A percentile compares a stretch with the other conserved stretches of the same genome.
Evolutionary conservation across 1,140 invertebrate genomes (phyloP).

Genomic region (Macrobrachium nipponense): DNA sequence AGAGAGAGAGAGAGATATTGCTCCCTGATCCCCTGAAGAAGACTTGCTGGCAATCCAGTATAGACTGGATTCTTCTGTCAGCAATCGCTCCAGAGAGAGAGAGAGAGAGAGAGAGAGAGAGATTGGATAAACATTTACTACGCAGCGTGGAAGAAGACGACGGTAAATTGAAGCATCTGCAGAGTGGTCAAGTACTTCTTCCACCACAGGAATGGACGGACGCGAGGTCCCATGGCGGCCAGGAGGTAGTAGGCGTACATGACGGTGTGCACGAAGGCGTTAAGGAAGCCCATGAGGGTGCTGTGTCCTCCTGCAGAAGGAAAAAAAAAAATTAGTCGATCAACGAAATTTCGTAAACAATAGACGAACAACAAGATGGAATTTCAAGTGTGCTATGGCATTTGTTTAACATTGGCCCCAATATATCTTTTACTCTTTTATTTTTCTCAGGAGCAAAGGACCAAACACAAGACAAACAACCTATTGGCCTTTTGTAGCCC

Average conservation of each 20-base stretch:
- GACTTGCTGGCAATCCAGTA: no score
- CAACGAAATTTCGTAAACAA: background rate
- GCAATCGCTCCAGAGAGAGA: no score
- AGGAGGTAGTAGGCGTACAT: slow-evolving; percentile 75
- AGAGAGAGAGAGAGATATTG: no score
- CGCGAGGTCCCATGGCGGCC: slow-evolving; percentile 71
- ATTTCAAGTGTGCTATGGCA: no score
- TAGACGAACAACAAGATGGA: background rate
- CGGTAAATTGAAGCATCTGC: slow-evolving; percentile 70
- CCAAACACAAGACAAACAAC: no score
- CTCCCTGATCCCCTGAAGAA: no score
- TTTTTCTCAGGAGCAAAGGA: no score
- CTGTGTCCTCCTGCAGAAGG: slow-evolving; percentile 64
- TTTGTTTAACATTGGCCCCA: no score
- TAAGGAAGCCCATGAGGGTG: slow-evolving; percentile 70
- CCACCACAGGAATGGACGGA: slow-evolving; percentile 74
- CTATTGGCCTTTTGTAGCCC: no score
- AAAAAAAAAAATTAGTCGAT: no score
- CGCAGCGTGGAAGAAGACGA: slow-evolving; percentile 58
- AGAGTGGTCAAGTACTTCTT: slow-evolving; percentile 74
- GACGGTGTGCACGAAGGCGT: slow-evolving; percentile 74
- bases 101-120: background rate
- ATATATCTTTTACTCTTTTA: no score
- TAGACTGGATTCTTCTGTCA: no score
- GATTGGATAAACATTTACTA: slow-evolving; percentile 14